A percentile compares a stretch with the other conserved stretches of the same genome.
Evolutionary conservation across 2,113 vertebrate genomes (phyloP).

Genomic region (Peucedramus taeniatus): DNA sequence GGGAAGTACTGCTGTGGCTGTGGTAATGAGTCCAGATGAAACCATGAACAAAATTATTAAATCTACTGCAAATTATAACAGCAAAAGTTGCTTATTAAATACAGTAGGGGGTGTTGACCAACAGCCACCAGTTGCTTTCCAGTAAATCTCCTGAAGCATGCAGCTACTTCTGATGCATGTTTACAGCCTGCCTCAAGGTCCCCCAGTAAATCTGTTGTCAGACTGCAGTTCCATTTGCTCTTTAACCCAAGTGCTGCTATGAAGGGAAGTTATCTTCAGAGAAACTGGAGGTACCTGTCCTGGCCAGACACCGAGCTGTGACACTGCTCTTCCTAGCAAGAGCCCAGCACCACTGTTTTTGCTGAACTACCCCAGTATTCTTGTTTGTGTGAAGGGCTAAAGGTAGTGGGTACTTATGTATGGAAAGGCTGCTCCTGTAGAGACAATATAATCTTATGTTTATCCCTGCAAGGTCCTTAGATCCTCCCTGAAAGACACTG

Average conservation of each 20-base stretch:
- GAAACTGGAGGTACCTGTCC: background rate
- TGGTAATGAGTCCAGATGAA: background rate
- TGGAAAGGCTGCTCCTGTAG: background rate
- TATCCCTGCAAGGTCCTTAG: background rate
- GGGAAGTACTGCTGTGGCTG: slow-evolving; percentile 1
- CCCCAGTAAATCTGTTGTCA: background rate
- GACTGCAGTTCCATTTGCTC: background rate
- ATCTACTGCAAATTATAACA: background rate
- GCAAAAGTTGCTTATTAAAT: background rate
- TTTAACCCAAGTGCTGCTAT: background rate
- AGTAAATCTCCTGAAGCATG: background rate
- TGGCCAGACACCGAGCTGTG: background rate
- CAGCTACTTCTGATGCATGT: background rate
- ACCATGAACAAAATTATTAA: background rate
- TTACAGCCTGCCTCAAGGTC: background rate
- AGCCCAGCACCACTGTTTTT: background rate
- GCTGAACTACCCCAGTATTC: background rate
- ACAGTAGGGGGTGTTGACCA: background rate
- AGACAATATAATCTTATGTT: background rate
- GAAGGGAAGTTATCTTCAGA: background rate
- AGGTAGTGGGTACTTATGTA: background rate
- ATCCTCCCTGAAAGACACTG: background rate
- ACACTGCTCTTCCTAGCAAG: background rate
- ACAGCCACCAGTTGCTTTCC: background rate
- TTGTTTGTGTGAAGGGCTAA: background rate